Conservation (phyloP, 2,888 invertebrate genomes). For the Scrobipalpa atriplicella region DNA sequence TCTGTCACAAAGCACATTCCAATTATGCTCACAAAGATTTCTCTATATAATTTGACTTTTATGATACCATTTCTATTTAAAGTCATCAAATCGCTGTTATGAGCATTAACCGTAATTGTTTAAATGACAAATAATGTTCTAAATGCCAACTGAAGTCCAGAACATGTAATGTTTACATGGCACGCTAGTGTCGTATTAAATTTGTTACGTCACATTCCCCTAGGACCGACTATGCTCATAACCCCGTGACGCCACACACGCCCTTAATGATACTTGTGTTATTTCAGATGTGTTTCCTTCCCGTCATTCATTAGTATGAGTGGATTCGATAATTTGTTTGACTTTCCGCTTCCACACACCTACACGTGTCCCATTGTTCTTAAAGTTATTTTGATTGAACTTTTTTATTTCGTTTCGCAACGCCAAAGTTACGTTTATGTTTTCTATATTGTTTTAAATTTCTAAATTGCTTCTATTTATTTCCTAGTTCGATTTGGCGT, state of each 20-base stretch:
- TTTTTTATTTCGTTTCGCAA: constrained; percentile 39
- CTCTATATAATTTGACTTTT: constrained; percentile 18
- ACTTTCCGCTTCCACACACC: constrained; percentile 51
- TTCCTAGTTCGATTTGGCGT: constrained; percentile 39
- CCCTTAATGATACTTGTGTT: constrained; percentile 59
- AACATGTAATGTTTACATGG: constrained; percentile 46
- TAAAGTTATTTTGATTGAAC: constrained; percentile 39
- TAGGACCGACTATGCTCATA: constrained; percentile 44
- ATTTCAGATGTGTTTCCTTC: constrained; percentile 58
- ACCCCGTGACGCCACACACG: constrained; percentile 56
- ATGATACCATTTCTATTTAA: constrained; percentile 34
- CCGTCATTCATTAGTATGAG: constrained; percentile 51
- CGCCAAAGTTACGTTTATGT: constrained; percentile 1
- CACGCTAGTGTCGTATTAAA: constrained; percentile 45
- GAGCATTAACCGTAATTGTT: constrained; percentile 36
- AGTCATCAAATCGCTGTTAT: constrained; percentile 34
- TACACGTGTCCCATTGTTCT: constrained; percentile 63
- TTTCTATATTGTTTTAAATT: constrained; percentile 30
- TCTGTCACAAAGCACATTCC: neutral
- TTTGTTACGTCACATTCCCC: constrained; percentile 38
- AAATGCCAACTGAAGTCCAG: constrained; percentile 48
- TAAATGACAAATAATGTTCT: constrained; percentile 42
- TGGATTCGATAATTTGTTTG: constrained; percentile 53
- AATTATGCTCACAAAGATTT: constrained; percentile 8
- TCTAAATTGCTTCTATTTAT: constrained; percentile 29